These are phyloP conservation scores for Anthrax anthrax DNA, from an alignment of 2,888 invertebrate genomes.

Conservation along the genomic window DNA sequence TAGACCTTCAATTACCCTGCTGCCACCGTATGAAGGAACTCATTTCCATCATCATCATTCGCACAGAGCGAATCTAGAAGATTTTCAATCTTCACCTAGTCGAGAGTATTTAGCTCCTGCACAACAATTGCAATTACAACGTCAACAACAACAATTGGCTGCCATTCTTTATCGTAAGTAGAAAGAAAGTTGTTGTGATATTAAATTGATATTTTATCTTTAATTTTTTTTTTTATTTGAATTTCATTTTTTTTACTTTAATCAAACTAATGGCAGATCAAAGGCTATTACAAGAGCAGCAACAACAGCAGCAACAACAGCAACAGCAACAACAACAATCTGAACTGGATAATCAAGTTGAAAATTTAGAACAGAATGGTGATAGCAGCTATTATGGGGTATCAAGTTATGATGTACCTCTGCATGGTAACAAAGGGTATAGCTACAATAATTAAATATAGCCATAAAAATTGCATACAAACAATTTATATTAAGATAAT, in stretches of 20 bases:
- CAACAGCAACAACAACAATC: background rate
- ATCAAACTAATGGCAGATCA: too few species aligned
- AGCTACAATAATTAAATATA: background rate
- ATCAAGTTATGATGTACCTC: conserved; percentile 1
- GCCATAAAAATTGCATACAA: too few species aligned
- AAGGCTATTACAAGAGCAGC: background rate
- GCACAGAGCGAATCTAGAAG: background rate
- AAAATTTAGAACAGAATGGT: background rate
- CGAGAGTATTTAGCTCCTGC: background rate
- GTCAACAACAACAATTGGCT: background rate
- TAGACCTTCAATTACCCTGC: background rate
- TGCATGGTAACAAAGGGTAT: conserved; percentile 1
- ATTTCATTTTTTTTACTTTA: too few species aligned
- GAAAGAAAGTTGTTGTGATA: too few species aligned
- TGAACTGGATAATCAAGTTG: background rate
- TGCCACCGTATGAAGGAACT: background rate
- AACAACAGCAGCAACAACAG: background rate
- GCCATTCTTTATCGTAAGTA: background rate
- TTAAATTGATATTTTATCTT: too few species aligned
- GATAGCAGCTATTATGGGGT: background rate
- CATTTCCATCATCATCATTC: background rate
- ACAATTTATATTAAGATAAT: too few species aligned
- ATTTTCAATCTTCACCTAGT: background rate
- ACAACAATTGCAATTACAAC: background rate
- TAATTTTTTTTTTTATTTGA: too few species aligned